Base-by-base conservation (phyloP, 2,888 invertebrate species). In the Boloria selene region DNA sequence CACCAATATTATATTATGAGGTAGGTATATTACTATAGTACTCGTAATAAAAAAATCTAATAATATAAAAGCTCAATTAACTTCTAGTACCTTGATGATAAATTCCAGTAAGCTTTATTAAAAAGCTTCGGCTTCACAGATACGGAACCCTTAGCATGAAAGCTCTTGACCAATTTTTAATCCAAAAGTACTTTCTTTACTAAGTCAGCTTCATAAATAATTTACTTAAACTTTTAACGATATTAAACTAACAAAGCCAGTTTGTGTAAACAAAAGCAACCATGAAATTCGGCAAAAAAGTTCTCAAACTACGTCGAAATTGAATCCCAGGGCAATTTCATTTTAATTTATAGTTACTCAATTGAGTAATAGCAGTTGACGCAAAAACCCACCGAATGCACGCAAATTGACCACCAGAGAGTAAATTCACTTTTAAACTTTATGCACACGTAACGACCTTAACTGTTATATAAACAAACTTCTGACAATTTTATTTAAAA, bases 351-450 rank as follows among this genome's bases (percentile, higher is more conserved):
- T 69, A 65, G 68, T 69, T 60, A 65, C 68, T 51, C 65, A 69
- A 69, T 69, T 69, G 62, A 69, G 58, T 69, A 69, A 69, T 69
- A 60, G 63, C 60, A 69, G 68, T 69, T 69, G 65, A 69, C 60
- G 65, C 59, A 69, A 69, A 68, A 68, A 62, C 62, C 65, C 38
- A 65, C 65, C 31, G 62, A 61, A 53, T 62, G 52, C 50, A 62
- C 58, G 62, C 38, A 62, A 62, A 65, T 62, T 62, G 61, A 68
- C 62, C 58, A 50, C 54, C 58, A 38, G 52, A 59, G 53, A 64
- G 58, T 55, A 65, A 56, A 64, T 68, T 61, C 61, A 59, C 51
- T 65, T 65, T 65, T 52, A 65, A 65, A 56, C 51, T 63, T 59
- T 47, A 50, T 50, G 49, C 31, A 59, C 59, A 50, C 59, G 59